A percentile compares a stretch with the other conserved stretches of the same genome.
phyloP scores from a whole-genome alignment of 1,140 invertebrate species.

The Tetraneura akinire region DNA sequence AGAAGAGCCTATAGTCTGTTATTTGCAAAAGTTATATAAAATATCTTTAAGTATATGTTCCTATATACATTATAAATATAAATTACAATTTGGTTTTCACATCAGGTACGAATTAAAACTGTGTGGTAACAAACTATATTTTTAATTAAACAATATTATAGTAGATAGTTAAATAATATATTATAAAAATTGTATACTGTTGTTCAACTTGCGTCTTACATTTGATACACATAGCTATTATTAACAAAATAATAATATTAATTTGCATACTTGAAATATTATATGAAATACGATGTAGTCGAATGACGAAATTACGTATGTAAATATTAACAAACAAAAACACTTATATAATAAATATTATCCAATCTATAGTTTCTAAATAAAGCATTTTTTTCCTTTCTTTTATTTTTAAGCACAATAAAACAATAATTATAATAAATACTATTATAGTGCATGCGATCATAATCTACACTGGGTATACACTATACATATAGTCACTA shows the following conservation, averaged over 20 bases:
- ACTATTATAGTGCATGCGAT: background rate
- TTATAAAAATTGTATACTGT: background rate
- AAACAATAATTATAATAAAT: background rate
- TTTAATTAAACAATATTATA: constrained; percentile 16
- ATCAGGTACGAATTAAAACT: constrained; percentile 45
- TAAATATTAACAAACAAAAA: constrained; percentile 11
- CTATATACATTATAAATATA: background rate
- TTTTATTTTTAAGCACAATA: constrained; percentile 7
- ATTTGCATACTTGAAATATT: constrained; percentile 32
- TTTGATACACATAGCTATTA: constrained; percentile 23
- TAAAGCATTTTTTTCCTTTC: constrained; percentile 9
- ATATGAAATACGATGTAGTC: background rate
- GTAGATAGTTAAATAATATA: constrained; percentile 8
- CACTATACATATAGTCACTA: background rate
- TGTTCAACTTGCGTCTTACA: background rate
- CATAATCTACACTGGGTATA: background rate
- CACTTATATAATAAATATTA: background rate
- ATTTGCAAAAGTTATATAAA: background rate
- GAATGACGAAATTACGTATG: background rate
- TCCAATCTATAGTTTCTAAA: background rate
- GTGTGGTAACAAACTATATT: constrained; percentile 31
- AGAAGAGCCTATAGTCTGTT: background rate
- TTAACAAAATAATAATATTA: background rate
- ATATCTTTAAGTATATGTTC: constrained; percentile 1
- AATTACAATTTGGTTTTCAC: constrained; percentile 6